Conservation (phyloP, 2,888 invertebrate genomes). For the Dicycla oo region DNA sequence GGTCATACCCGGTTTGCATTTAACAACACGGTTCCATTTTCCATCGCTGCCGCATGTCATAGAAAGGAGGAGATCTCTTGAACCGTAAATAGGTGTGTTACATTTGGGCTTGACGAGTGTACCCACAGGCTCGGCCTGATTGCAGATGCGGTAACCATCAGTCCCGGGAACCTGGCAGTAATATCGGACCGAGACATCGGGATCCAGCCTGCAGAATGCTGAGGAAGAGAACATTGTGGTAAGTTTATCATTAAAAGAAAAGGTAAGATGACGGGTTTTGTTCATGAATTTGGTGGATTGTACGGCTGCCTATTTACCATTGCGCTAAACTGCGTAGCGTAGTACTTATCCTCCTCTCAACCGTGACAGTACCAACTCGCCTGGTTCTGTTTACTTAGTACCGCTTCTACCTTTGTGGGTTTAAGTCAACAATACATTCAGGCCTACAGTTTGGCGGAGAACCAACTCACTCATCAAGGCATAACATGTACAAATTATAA, state of each 20-base stretch:
- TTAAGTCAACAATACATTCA: too few species aligned
- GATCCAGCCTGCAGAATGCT: slow-evolving; percentile 74
- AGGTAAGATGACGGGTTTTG: neutral
- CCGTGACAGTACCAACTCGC: too few species aligned
- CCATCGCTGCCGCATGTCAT: slow-evolving; percentile 7
- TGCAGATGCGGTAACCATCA: neutral
- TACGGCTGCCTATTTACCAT: too few species aligned
- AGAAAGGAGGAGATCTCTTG: neutral
- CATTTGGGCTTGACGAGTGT: neutral
- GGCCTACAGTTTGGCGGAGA: too few species aligned
- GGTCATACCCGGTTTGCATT: slow-evolving; percentile 11
- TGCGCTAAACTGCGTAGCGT: too few species aligned
- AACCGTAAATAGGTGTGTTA: neutral
- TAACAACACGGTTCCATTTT: slow-evolving; percentile 1
- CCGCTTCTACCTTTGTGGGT: too few species aligned
- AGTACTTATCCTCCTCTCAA: too few species aligned
- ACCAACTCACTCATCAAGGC: too few species aligned
- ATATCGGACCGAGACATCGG: slow-evolving; percentile 72
- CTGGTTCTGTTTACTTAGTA: too few species aligned
- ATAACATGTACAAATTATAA: too few species aligned
- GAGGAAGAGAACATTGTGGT: neutral
- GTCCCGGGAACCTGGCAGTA: slow-evolving; percentile 59
- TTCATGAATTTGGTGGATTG: neutral
- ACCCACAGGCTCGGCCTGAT: neutral
- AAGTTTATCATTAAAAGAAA: neutral